phyloP scores from a whole-genome alignment of 2,888 invertebrate species.

The Dasypolia templi region DNA sequence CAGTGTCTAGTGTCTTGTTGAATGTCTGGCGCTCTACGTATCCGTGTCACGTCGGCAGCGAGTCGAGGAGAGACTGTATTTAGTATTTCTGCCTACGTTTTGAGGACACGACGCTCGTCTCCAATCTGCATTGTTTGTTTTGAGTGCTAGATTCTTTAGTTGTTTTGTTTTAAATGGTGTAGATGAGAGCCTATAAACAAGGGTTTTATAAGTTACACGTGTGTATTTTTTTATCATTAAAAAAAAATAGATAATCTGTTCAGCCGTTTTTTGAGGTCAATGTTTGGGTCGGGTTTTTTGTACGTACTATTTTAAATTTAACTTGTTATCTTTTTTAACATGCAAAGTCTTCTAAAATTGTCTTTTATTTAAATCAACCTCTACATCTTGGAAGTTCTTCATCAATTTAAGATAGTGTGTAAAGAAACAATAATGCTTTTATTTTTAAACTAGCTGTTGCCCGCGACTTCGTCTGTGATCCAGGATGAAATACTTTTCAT shows the following conservation, averaged over 20 bases:
- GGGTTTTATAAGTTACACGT: too few relatives aligned
- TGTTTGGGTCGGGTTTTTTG: too few relatives aligned
- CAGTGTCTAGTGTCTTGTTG: conserved; percentile 26
- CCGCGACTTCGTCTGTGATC: too few relatives aligned
- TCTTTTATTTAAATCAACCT: neutral
- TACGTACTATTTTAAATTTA: too few relatives aligned
- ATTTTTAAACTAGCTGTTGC: too few relatives aligned
- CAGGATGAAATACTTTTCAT: too few relatives aligned
- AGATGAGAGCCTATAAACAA: too few relatives aligned
- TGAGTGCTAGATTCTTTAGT: conserved; percentile 32
- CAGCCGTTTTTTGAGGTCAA: too few relatives aligned
- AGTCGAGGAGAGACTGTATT: conserved; percentile 27
- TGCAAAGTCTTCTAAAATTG: neutral
- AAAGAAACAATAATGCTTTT: neutral
- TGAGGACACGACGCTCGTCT: conserved; percentile 42
- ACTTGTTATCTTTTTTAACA: too few relatives aligned
- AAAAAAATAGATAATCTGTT: too few relatives aligned
- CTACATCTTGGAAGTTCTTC: too few relatives aligned
- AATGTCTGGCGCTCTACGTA: conserved; percentile 25
- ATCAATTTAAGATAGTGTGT: neutral
- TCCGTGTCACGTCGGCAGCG: conserved; percentile 27
- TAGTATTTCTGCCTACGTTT: conserved; percentile 44
- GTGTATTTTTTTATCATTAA: too few relatives aligned
- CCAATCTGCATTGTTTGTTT: conserved; percentile 51
- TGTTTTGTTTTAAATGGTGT: conserved; percentile 20